phyloP scores from a whole-genome alignment of 2,797 vertebrate species.

The Trachops cirrhosus region DNA sequence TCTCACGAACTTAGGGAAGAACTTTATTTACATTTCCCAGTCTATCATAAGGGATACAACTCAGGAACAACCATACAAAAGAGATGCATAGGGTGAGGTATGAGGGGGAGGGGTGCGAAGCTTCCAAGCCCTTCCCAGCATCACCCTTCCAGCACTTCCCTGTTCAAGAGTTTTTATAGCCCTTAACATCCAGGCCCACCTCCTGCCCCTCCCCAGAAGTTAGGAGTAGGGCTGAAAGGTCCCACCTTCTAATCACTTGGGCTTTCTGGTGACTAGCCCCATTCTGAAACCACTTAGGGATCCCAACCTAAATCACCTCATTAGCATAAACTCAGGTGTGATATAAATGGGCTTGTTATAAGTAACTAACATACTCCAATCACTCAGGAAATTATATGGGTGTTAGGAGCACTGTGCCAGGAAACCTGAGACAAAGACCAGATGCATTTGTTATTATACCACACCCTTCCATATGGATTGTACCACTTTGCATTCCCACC shows the following conservation, averaged over 20 bases:
- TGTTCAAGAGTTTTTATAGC: background rate
- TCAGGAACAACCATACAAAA: background rate
- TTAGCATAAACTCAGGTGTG: background rate
- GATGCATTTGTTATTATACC: background rate
- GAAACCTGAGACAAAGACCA: background rate
- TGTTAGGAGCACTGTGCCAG: background rate
- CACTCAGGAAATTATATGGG: background rate
- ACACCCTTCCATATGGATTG: too few species aligned
- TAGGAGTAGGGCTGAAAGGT: background rate
- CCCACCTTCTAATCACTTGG: background rate
- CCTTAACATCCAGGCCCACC: background rate
- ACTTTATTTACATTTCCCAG: background rate
- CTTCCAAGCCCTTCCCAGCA: background rate
- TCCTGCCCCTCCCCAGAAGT: background rate
- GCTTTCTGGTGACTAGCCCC: background rate
- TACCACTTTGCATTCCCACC: background rate
- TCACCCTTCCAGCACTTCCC: background rate
- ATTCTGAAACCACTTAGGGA: background rate
- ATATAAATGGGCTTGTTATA: background rate
- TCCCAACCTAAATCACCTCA: background rate
- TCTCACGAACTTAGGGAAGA: background rate
- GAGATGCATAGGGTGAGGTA: background rate
- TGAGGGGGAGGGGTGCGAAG: too few species aligned
- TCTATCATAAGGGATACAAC: background rate
- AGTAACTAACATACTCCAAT: background rate